Evolutionary conservation across 2,888 invertebrate species (phyloP).

Genomic region (Petrolisthes cinctipes): DNA sequence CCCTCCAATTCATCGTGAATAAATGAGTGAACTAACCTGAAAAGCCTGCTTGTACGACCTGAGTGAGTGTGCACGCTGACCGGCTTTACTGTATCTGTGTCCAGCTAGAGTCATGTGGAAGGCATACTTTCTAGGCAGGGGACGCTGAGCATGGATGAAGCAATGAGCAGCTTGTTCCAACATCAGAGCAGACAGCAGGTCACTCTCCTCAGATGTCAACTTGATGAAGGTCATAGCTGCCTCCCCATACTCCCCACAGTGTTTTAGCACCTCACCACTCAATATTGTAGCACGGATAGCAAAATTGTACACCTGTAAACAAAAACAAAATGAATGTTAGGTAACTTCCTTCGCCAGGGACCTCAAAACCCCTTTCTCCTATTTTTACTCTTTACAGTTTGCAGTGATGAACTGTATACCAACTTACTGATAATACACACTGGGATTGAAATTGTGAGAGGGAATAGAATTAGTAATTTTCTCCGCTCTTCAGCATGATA

Average conservation of each 20-base stretch:
- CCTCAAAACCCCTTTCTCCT: too few relatives aligned
- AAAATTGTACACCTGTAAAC: constrained; percentile 77
- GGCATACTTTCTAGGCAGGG: constrained; percentile 91
- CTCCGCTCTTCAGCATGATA: background rate
- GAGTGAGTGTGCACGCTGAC: constrained; percentile 91
- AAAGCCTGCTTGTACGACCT: constrained; percentile 92
- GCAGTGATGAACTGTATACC: too few relatives aligned
- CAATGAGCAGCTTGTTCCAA: constrained; percentile 96
- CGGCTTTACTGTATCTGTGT: constrained; percentile 92
- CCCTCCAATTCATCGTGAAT: too few relatives aligned
- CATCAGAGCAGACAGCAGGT: constrained; percentile 86
- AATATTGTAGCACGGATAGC: constrained; percentile 92
- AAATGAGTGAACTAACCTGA: constrained; percentile 75
- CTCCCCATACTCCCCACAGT: constrained; percentile 84
- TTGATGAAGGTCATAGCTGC: constrained; percentile 95
- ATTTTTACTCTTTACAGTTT: too few relatives aligned
- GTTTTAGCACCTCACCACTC: constrained; percentile 87
- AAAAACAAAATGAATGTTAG: background rate
- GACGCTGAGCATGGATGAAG: constrained; percentile 79
- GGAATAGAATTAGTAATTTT: background rate
- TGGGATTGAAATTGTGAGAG: too few relatives aligned
- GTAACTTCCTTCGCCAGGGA: too few relatives aligned
- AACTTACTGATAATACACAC: too few relatives aligned
- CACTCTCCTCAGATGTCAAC: constrained; percentile 98
- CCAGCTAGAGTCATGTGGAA: constrained; percentile 97